Evolutionary conservation across 2,797 vertebrate genomes (phyloP).

Genomic region (Fundulus diaphanus): DNA sequence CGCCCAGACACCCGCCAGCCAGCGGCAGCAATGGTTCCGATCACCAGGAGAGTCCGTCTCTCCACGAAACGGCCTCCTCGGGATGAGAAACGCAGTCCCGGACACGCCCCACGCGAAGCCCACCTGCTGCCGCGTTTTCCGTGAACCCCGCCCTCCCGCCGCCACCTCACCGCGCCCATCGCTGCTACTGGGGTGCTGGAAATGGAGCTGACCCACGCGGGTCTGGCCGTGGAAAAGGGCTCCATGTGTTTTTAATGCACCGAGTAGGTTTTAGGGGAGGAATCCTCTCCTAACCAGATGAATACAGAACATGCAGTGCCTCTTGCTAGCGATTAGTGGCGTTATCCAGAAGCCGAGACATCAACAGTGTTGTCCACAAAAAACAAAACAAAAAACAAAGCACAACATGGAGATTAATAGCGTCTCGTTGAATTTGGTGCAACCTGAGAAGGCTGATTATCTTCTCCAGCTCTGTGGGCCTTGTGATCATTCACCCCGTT

Average conservation of each 20-base stretch:
- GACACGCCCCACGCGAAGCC: neutral
- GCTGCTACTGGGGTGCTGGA: neutral
- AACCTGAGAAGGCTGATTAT: neutral
- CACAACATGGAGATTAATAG: too few species aligned
- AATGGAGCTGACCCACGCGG: conserved; percentile 5
- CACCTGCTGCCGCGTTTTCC: neutral
- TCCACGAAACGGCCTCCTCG: neutral
- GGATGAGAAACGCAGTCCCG: neutral
- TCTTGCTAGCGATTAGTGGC: neutral
- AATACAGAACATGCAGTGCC: neutral
- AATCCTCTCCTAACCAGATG: neutral
- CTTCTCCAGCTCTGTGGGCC: neutral
- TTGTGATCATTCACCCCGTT: neutral
- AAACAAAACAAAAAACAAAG: neutral
- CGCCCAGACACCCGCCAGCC: neutral
- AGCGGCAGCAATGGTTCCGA: neutral
- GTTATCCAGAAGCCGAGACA: too few species aligned
- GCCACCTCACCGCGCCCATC: neutral
- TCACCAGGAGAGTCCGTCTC: neutral
- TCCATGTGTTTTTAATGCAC: neutral
- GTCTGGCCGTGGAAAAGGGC: neutral
- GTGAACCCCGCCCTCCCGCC: too few species aligned
- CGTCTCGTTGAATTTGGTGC: neutral
- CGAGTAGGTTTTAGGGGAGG: neutral
- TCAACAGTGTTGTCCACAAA: neutral